phyloP scores from a whole-genome alignment of 2,113 vertebrate genomes.

The Apus apus region DNA sequence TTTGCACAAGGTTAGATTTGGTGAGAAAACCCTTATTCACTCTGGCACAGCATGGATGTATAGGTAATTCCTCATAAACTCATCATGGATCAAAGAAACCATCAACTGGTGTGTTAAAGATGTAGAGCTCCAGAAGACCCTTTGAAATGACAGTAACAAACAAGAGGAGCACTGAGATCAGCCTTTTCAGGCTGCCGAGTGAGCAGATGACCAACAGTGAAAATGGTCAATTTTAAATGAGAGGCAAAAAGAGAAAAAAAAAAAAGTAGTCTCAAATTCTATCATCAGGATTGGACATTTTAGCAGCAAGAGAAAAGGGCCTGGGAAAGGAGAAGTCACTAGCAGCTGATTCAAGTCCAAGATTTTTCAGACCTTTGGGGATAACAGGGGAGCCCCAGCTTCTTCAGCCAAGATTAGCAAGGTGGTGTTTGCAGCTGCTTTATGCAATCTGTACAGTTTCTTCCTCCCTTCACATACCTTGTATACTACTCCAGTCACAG shows the following conservation, averaged over 20 bases:
- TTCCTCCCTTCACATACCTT: not conserved
- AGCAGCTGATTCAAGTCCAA: not conserved
- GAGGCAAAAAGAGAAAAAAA: not conserved
- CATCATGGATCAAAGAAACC: not conserved
- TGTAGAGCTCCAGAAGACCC: not conserved
- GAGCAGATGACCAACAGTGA: not conserved
- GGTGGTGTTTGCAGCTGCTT: not conserved
- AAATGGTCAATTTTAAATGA: not conserved
- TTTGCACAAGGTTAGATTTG: not conserved
- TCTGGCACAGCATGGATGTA: not conserved
- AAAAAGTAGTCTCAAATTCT: not conserved
- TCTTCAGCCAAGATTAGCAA: not conserved
- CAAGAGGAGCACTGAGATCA: not conserved
- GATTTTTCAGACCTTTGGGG: not conserved
- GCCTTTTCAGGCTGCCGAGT: not conserved
- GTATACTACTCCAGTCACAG: not conserved
- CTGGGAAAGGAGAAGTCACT: not conserved
- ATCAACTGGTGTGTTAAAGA: not conserved
- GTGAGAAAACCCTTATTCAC: not conserved
- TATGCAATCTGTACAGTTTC: not conserved
- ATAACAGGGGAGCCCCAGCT: not conserved
- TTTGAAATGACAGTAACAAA: not conserved
- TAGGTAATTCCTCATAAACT: not conserved
- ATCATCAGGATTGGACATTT: not conserved
- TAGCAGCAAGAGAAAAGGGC: not conserved